phyloP scores from a whole-genome alignment of 2,113 vertebrate species.

The Megalops atlanticus region DNA sequence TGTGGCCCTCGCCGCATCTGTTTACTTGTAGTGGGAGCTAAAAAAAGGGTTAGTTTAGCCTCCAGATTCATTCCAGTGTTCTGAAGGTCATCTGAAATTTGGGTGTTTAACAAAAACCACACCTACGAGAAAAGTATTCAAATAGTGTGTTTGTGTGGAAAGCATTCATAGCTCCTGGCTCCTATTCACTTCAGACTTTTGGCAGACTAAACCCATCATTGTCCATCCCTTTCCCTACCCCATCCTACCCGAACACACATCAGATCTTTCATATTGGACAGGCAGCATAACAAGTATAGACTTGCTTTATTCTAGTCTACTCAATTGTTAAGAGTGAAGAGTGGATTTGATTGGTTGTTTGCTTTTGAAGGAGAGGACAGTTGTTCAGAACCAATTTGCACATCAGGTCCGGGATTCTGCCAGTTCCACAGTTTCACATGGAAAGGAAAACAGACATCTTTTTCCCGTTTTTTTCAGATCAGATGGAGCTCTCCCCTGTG shows the following conservation, averaged over 20 bases:
- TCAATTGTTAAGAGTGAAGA: background rate
- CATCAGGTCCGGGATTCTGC: background rate
- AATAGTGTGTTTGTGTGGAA: background rate
- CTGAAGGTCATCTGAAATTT: no score
- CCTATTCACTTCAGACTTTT: background rate
- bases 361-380: background rate
- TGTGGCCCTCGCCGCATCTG: no score
- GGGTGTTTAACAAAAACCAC: no score
- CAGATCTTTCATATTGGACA: no score
- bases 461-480: background rate
- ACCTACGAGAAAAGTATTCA: background rate
- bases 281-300: background rate
- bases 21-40: no score
- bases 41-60: no score
- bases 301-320: background rate
- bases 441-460: background rate
- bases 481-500: constrained; percentile 33
- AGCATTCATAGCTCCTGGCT: background rate
- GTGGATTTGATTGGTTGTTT: background rate
- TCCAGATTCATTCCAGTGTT: no score
- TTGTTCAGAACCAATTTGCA: background rate
- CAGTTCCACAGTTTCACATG: background rate
- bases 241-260: background rate
- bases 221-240: background rate
- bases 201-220: background rate